Evolutionary conservation across 2,888 invertebrate genomes (phyloP), one percentile per base, ranked within the genome.

Genomic region (Ophonus ardosiacus): DNA sequence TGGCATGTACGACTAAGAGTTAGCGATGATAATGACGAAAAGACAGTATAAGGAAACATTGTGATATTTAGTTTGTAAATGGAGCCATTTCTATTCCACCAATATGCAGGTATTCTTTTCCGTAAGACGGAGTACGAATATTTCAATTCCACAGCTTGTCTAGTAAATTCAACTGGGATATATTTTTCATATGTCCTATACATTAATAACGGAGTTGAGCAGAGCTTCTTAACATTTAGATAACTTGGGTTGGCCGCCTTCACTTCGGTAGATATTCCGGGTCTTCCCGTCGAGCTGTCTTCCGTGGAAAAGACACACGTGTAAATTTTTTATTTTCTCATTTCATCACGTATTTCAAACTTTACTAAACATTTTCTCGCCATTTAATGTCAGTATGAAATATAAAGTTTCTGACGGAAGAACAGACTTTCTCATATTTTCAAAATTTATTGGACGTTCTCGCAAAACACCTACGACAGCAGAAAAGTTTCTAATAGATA

Each of bases 281-380:
- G 65, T 31, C 38, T 40, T 24, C 6, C 76, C 17, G 79, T 57
- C 57, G 31, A 80, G 10, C 80, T 80, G 80, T 80, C 80, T 80
- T 15, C 59, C 24, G 40, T 18, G 61, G 59, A 40, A 61, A 61
- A 78, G 78, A 78, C 38, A 78, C 78, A 78, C 38, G 57, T 61
- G 80, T 80, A 61, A 80, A 80, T 80, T 61, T 80, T 80, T 80
- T 80, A 80, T 80, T 61, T 80, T 40, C 38, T 80, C 78, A 61
- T 80, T 61, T 80, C 80, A 80, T 61, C 80, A 80, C 80, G 61
- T 80, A 80, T 63, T 80, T 80, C 57, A 80, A 80, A 80, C 61
- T 80, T 61, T 80, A 15, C 56, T 74, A 74, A 74, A 74, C 51
- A 74, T 74, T 51, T 71, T 51, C 43, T 51, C 78, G 57, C 78